phyloP scores from a whole-genome alignment of 2,113 vertebrate genomes.

The Thunnus thynnus region DNA sequence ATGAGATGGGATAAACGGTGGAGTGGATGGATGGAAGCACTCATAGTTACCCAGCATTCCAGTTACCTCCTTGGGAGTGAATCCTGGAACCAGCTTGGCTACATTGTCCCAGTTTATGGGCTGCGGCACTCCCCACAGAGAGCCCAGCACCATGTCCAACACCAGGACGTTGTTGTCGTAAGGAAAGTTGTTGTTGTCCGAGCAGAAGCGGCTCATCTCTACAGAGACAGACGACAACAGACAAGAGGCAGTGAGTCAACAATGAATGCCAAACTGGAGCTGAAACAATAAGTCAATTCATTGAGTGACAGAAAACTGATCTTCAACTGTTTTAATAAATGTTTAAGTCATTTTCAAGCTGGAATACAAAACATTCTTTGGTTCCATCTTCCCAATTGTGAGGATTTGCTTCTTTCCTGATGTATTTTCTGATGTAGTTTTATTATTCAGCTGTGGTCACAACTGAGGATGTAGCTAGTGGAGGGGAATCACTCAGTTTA shows the following conservation, averaged over 20 bases:
- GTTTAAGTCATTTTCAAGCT: no score
- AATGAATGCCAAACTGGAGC: not conserved
- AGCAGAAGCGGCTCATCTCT: constrained; percentile 93
- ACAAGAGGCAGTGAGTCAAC: not conserved
- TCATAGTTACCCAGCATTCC: constrained; percentile 44
- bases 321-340: no score
- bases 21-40: not conserved
- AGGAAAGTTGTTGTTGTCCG: constrained; percentile 95
- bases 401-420: no score
- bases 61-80: constrained; percentile 94
- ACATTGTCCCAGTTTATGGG: constrained; percentile 97
- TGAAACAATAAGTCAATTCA: no score
- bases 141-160: constrained; percentile 96
- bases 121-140: constrained; percentile 90
- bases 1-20: not conserved
- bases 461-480: no score
- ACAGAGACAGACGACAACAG: constrained; percentile 2
- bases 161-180: constrained; percentile 96
- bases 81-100: constrained; percentile 94
- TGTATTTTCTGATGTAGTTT: no score
- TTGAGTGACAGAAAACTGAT: no score
- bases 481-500: no score
- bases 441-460: no score
- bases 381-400: no score
- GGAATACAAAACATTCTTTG: no score